Evolutionary conservation across 35 echinoderm and acorn worm genomes (phyloP), one percentile per base, ranked within the genome.

Genomic region (Apostichopus parvimensis): DNA sequence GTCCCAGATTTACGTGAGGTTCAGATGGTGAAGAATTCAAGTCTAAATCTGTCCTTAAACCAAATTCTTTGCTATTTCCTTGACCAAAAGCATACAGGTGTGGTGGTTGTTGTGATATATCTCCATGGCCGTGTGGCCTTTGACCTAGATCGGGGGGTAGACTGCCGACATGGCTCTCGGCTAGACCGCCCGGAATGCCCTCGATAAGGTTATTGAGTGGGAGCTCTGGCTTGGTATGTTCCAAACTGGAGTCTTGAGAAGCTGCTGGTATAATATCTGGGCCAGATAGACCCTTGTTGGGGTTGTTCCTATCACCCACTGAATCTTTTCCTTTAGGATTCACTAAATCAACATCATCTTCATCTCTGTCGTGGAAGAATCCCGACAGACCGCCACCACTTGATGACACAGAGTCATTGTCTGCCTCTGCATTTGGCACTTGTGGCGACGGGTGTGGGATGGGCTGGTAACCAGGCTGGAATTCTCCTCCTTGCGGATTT

Each of bases 341-440:
- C 24, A 95, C 86, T 25, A 95, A 73, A 64, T 95, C 94, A 6
- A 92, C 88, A 76, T 87, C 94, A 85, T 95, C 94, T 77, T 93
- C 89, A 55, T 77, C 71, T 66, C 86, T 68, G 86, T 88, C 94
- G 71, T 95, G 78, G 73, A 91, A 95, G 53, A 95, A 95, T 26
- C 87, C 92, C 56, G 92, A 88, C 23, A 95, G 91, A 25, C 94
- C 94, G 8, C 88, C 89, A 81, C 78, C 77, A 59, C 88, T 91
- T 6, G 93, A 94, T 1, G 93, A 94, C 6, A 90, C 73, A 75
- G 89, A 90, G 2, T 94, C 93, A 59, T 94, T 78, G 65, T 94
- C 93, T 87, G 61, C 34, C 18, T 83, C 60, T 14, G 66, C 65
- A 25, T 65, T 62, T 62, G 22, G 15, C 56, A 13, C 54, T 90